phyloP scores from a whole-genome alignment of 2,888 invertebrate species.

The Leptogaster cylindrica region DNA sequence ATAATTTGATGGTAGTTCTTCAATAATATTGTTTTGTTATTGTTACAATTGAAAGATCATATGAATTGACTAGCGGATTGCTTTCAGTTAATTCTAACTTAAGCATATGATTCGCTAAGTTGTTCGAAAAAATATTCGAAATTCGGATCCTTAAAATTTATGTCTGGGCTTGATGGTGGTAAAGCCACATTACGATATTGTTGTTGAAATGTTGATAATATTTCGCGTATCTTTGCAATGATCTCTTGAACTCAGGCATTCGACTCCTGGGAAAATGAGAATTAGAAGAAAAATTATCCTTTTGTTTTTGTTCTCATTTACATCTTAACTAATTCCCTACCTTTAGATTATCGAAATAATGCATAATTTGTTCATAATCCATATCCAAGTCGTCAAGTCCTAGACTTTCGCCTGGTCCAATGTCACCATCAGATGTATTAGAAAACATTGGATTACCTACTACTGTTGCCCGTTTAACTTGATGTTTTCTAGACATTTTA shows the following conservation, averaged over 20 bases:
- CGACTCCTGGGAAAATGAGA: slow-evolving; percentile 74
- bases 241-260: slow-evolving; percentile 90
- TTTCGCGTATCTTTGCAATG: slow-evolving; percentile 82
- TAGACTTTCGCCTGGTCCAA: slow-evolving; percentile 68
- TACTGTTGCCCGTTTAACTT: slow-evolving; percentile 83
- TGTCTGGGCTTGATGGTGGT: slow-evolving; percentile 57
- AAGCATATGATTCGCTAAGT: slow-evolving; percentile 72
- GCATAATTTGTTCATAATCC: slow-evolving; percentile 98
- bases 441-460: slow-evolving; percentile 91
- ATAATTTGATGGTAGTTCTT: not conserved
- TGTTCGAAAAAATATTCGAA: slow-evolving; percentile 70
- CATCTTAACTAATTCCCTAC: slow-evolving; percentile 63
- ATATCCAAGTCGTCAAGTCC: slow-evolving; percentile 86
- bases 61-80: slow-evolving; percentile 6
- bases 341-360: slow-evolving; percentile 97
- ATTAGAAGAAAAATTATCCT: slow-evolving; percentile 56
- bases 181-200: slow-evolving; percentile 65
- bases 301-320: not conserved
- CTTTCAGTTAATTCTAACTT: slow-evolving; percentile 51
- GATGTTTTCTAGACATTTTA: slow-evolving; percentile 49
- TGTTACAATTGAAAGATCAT: not conserved
- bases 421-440: slow-evolving; percentile 62
- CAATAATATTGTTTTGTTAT: slow-evolving; percentile 12
- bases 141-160: slow-evolving; percentile 63
- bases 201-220: slow-evolving; percentile 73